Conservation (phyloP, 1,140 invertebrate genomes). For the Trissolcus basalis region DNA sequence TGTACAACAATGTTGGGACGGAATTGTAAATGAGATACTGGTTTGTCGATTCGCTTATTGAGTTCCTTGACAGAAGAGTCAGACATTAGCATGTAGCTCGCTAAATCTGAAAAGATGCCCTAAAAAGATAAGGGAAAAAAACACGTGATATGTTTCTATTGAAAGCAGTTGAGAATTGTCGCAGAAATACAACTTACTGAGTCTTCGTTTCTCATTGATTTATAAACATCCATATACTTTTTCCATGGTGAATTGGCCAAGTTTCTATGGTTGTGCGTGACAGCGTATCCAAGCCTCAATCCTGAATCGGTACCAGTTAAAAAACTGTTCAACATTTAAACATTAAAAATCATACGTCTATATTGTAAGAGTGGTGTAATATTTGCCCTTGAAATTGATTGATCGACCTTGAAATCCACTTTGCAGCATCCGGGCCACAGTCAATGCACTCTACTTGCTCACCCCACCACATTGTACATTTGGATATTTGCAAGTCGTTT, state of each 20-base stretch:
- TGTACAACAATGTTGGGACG: conserved; percentile 75
- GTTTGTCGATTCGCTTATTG: conserved; percentile 65
- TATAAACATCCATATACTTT: conserved; percentile 59
- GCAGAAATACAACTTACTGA: conserved; percentile 39
- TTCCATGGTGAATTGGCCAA: conserved; percentile 58
- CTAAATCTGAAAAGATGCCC: conserved; percentile 73
- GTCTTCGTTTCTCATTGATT: conserved; percentile 61
- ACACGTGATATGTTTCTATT: too few relatives aligned
- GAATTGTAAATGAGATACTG: conserved; percentile 70
- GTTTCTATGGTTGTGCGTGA: conserved; percentile 26
- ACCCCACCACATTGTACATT: conserved; percentile 65
- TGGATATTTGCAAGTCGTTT: conserved; percentile 28
- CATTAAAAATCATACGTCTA: not conserved
- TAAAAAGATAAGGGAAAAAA: conserved; percentile 37
- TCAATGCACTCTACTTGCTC: conserved; percentile 67
- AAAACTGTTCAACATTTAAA: conserved; percentile 27
- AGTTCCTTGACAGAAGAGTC: conserved; percentile 70
- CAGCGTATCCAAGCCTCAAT: conserved; percentile 58
- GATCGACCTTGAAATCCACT: conserved; percentile 69
- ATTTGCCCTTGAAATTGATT: not conserved
- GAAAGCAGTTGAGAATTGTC: too few relatives aligned
- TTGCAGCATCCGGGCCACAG: conserved; percentile 68
- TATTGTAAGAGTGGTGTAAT: too few relatives aligned
- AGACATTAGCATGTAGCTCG: conserved; percentile 73
- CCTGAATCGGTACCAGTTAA: conserved; percentile 62